Evolutionary conservation across 35 echinoderm and acorn worm genomes (phyloP), one percentile per base, ranked within the genome.

Genomic region (Ophiothrix spiculata): DNA sequence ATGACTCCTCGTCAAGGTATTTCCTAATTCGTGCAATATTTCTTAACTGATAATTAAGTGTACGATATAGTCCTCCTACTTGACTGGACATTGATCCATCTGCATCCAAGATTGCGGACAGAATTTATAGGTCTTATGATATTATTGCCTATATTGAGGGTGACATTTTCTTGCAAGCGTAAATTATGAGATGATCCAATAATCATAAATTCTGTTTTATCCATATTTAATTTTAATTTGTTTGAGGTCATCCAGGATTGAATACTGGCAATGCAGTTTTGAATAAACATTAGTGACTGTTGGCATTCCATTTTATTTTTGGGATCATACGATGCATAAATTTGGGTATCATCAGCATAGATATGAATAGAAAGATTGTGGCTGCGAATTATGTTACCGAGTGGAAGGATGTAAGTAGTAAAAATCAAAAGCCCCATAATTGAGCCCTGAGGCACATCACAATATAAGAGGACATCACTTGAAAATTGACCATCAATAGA

Each of bases 161-260:
- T n/a, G n/a, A n/a, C n/a, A n/a, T n/a, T n/a, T n/a, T n/a, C n/a
- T n/a, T n/a, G n/a, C n/a, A n/a, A n/a, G n/a, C n/a, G n/a, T n/a
- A n/a, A n/a, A n/a, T n/a, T n/a, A n/a, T n/a, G n/a, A n/a, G n/a
- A n/a, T n/a, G n/a, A n/a, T n/a, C n/a, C n/a, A n/a, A n/a, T n/a
- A n/a, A n/a, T n/a, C n/a, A n/a, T n/a, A n/a, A n/a, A n/a, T n/a
- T 79, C 77, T 15, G 77, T 79, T 79, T 79, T 79, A 1, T 79
- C 77, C 0, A 36, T 19, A 36, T 79, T 79, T 32, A 79, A 79
- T 32, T 79, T 0, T 13, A 79, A 36, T 79, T 79, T 79, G 35
- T 79, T 79, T 12, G 35, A 21, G 4, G 38, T 36, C 19, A 36
- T 36, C 77, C 77, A 79, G 16, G 28, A 25, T 39, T 79, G 35